These are phyloP conservation scores for Dorcus hopei DNA, from an alignment of 2,888 invertebrate species.

Conservation along the genomic window DNA sequence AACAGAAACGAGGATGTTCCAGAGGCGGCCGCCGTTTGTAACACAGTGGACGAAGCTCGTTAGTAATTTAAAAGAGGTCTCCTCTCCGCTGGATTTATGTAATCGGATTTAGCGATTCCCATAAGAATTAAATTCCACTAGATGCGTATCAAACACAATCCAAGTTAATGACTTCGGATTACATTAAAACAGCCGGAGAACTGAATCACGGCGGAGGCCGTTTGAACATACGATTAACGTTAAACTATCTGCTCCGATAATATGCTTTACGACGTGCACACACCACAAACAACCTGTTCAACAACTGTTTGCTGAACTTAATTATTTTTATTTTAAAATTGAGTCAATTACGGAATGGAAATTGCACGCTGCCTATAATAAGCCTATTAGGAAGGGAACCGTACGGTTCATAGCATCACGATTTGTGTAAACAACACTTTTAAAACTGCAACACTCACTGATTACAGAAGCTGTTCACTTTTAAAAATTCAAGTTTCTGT, in stretches of 20 bases:
- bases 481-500: too few species aligned
- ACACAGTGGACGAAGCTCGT: background rate
- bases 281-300: background rate
- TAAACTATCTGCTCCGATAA: background rate
- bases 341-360: too few species aligned
- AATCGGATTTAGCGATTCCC: slow-evolving; percentile 5
- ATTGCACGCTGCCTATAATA: too few species aligned
- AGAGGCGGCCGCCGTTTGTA: background rate
- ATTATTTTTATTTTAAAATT: background rate
- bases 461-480: too few species aligned
- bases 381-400: too few species aligned
- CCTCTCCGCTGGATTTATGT: slow-evolving; percentile 2
- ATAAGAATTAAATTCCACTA: slow-evolving; percentile 9
- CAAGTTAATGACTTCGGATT: slow-evolving; percentile 7
- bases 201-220: slow-evolving; percentile 1
- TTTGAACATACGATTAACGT: background rate
- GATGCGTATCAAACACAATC: slow-evolving; percentile 5
- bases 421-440: too few species aligned
- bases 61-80: background rate
- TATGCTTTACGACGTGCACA: background rate
- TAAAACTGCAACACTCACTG: too few species aligned
- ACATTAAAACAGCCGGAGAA: slow-evolving; percentile 5
- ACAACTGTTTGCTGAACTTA: background rate
- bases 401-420: too few species aligned
- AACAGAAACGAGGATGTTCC: background rate